Percentiles rank a stretch among this genome's conserved stretches.
These are phyloP conservation scores for Neolamprologus cancellatus DNA, from an alignment of 2,113 vertebrate species.

Conservation along the genomic window DNA sequence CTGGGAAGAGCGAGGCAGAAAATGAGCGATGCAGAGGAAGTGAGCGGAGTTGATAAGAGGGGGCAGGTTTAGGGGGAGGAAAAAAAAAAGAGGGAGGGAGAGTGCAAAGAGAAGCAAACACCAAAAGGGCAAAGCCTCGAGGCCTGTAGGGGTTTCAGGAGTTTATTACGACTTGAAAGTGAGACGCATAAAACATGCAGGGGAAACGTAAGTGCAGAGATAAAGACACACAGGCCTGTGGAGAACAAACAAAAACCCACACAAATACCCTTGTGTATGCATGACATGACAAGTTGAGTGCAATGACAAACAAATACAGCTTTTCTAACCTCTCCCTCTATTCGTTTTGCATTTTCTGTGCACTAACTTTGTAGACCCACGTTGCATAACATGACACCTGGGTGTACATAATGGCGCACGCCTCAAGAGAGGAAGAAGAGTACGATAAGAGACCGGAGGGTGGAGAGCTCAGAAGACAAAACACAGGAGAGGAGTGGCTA, in stretches of 20 bases:
- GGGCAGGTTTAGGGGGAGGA: neutral
- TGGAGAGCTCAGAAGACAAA: neutral
- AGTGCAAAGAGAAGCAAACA: constrained; percentile 27
- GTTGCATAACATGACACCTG: constrained; percentile 28
- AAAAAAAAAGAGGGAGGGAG: neutral
- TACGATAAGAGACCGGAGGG: neutral
- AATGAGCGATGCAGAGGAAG: neutral
- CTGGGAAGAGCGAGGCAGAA: neutral
- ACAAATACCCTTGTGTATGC: neutral
- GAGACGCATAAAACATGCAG: constrained; percentile 39
- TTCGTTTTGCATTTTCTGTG: neutral
- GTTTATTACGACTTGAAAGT: constrained; percentile 48
- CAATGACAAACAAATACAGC: constrained; percentile 15
- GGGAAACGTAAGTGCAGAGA: constrained; percentile 15
- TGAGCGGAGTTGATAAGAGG: constrained; percentile 18
- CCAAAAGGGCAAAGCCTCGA: constrained; percentile 37
- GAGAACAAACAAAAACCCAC: constrained; percentile 14
- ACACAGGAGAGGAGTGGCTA: constrained; percentile 18
- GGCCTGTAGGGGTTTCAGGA: constrained; percentile 3
- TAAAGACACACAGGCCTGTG: neutral
- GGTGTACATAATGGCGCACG: neutral
- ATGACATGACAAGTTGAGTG: constrained; percentile 21
- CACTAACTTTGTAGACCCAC: neutral
- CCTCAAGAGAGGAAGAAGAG: constrained; percentile 10
- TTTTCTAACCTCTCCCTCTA: neutral